Evolutionary conservation across 1,140 invertebrate species (phyloP).

Genomic region (Zaprionus taronus): DNA sequence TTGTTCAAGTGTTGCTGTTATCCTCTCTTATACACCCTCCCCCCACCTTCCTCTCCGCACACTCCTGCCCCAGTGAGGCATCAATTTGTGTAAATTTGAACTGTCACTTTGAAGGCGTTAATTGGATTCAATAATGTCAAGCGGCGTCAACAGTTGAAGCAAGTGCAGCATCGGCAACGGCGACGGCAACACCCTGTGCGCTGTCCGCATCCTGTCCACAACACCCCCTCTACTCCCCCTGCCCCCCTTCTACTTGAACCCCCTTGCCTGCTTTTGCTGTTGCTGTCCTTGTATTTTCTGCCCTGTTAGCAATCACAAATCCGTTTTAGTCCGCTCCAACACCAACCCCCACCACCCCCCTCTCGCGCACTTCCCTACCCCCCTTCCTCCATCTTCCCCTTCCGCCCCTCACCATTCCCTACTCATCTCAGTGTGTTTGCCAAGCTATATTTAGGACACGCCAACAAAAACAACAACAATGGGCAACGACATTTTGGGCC

Average conservation of each 20-base stretch:
- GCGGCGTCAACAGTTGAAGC: slow-evolving; percentile 34
- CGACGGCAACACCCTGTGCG: not conserved
- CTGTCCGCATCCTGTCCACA: slow-evolving; percentile 1
- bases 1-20: slow-evolving; percentile 4
- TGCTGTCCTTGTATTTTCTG: slow-evolving; percentile 12
- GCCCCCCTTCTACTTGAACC: no score
- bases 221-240: not conserved
- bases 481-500: slow-evolving; percentile 21
- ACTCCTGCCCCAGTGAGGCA: slow-evolving; percentile 12
- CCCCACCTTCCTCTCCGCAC: not conserved
- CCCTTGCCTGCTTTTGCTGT: slow-evolving; percentile 1
- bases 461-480: slow-evolving; percentile 21
- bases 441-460: slow-evolving; percentile 48
- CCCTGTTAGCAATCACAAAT: slow-evolving; percentile 32
- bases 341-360: not conserved
- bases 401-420: not conserved
- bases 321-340: slow-evolving; percentile 21
- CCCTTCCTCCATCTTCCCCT: not conserved
- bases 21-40: not conserved
- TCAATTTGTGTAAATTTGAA: slow-evolving; percentile 83
- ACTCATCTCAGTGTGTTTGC: slow-evolving; percentile 20
- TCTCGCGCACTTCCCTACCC: not conserved
- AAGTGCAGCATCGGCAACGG: slow-evolving; percentile 12
- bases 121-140: slow-evolving; percentile 75
- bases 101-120: slow-evolving; percentile 82